phyloP scores from a whole-genome alignment of 2,797 vertebrate genomes.

The Aythya fuligula region DNA sequence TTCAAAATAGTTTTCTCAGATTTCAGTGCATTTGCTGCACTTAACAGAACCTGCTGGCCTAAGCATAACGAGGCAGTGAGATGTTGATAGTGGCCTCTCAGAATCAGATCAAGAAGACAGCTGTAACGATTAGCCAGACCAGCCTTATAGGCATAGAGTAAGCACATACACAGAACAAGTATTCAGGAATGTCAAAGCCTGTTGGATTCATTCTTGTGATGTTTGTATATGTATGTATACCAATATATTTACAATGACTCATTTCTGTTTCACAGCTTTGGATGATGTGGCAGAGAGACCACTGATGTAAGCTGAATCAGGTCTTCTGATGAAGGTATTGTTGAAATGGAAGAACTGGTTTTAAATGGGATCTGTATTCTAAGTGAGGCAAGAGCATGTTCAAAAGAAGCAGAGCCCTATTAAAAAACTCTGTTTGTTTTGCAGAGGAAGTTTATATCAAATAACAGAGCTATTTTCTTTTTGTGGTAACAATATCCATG shows the following conservation, averaged over 20 bases:
- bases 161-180: not conserved
- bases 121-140: rapidly evolving
- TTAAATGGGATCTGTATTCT: not conserved
- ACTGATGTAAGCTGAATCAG: not conserved
- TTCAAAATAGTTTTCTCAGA: not conserved
- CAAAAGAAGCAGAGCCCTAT: not conserved
- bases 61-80: rapidly evolving
- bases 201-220: not conserved
- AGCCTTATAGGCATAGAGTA: not conserved
- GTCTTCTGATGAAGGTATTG: not conserved
- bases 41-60: not conserved
- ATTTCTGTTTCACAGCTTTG: not conserved
- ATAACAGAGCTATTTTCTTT: not conserved
- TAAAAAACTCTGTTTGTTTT: conserved; percentile 1
- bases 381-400: not conserved
- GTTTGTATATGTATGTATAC: not conserved
- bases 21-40: not conserved
- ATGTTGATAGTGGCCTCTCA: not conserved
- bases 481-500: not conserved
- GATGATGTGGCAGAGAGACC: not conserved
- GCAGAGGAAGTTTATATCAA: not conserved
- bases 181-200: rapidly evolving
- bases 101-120: not conserved
- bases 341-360: not conserved
- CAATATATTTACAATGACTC: not conserved